These are phyloP conservation scores for Cydia amplana DNA, from an alignment of 1,140 invertebrate species.

Conservation along the genomic window DNA sequence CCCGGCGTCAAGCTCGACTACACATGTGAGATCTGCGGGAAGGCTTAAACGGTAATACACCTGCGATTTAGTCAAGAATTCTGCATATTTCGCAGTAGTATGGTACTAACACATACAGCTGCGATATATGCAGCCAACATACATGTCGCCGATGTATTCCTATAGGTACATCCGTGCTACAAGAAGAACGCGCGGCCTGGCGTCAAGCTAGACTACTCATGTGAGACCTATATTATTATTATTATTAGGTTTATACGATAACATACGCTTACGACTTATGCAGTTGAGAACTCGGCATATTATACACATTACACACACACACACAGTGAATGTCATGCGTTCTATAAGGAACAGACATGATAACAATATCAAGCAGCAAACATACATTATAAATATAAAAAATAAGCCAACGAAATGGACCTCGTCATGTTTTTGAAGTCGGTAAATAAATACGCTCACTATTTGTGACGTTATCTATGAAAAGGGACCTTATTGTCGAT, in stretches of 20 bases:
- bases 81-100: background rate
- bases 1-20: slow-evolving; percentile 5
- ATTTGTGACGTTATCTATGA: no score
- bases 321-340: no score
- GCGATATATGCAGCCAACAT: background rate
- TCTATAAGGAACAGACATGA: no score
- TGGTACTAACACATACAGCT: background rate
- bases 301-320: no score
- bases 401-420: no score
- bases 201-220: background rate
- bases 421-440: background rate
- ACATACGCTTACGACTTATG: no score
- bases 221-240: no score
- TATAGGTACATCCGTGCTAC: background rate
- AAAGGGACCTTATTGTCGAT: no score
- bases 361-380: no score
- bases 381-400: no score
- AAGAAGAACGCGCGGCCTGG: background rate
- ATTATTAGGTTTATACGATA: background rate
- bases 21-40: slow-evolving; percentile 23
- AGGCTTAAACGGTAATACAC: slow-evolving; percentile 22
- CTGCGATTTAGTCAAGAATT: background rate
- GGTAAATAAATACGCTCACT: no score
- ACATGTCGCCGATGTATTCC: background rate
- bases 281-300: no score